Conservation (phyloP, 2,113 vertebrate genomes). For the Numida meleagris region DNA sequence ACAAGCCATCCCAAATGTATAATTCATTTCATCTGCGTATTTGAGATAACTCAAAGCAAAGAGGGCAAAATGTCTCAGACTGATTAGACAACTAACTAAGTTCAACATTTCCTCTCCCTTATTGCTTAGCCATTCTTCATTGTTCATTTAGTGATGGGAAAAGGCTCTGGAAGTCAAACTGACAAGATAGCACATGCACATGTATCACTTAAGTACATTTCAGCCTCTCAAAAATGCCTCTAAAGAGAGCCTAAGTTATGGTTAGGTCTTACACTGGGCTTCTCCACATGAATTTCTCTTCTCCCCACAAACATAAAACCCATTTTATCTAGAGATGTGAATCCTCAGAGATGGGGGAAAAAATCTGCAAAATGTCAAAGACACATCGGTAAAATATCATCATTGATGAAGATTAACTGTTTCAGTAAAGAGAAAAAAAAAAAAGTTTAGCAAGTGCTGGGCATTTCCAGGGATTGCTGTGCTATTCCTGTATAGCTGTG, state of each 20-base stretch:
- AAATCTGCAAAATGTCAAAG: not conserved
- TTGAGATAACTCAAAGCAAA: constrained; percentile 7
- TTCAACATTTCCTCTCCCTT: constrained; percentile 17
- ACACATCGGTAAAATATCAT: not conserved
- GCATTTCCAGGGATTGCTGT: constrained; percentile 1
- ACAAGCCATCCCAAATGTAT: not conserved
- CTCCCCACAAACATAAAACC: not conserved
- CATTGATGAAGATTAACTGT: constrained; percentile 9
- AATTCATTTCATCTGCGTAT: not conserved
- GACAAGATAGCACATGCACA: not conserved
- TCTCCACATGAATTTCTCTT: constrained; percentile 16
- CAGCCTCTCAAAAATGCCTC: not conserved
- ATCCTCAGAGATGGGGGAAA: not conserved
- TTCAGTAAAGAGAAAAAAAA: not conserved
- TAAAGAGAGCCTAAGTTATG: not conserved
- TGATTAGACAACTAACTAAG: constrained; percentile 24
- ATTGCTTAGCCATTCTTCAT: constrained; percentile 6
- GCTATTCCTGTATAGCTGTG: not conserved
- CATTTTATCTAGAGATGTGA: constrained; percentile 1
- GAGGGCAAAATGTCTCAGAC: not conserved
- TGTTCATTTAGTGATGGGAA: constrained; percentile 9
- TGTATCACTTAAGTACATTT: not conserved
- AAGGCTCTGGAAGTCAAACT: not conserved
- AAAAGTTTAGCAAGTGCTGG: not conserved
- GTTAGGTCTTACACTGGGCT: not conserved